phyloP scores from a whole-genome alignment of 2,888 invertebrate genomes.

The Oscheius sp. region DNA sequence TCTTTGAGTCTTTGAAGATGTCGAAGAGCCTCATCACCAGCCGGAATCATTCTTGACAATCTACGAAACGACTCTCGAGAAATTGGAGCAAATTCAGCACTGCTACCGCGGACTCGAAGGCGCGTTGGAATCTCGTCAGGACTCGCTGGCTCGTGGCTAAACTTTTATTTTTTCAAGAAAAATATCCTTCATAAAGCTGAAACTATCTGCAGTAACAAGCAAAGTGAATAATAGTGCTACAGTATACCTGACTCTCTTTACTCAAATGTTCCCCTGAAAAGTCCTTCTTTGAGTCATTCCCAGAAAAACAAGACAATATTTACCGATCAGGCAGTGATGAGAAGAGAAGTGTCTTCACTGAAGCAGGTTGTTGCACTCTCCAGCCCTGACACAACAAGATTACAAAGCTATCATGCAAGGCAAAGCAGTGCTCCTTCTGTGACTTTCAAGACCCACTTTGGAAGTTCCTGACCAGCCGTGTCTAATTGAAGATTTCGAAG shows the following conservation, averaged over 20 bases:
- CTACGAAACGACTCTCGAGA: constrained; percentile 43
- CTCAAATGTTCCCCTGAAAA: too few species aligned
- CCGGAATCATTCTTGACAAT: constrained; percentile 49
- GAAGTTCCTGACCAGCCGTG: constrained; percentile 48
- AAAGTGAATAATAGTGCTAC: neutral
- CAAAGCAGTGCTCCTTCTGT: neutral
- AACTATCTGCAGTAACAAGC: neutral
- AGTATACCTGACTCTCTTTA: too few species aligned
- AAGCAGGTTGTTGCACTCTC: neutral
- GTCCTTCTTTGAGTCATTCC: too few species aligned
- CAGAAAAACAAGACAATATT: neutral
- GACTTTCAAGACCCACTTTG: constrained; percentile 8
- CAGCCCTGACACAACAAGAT: constrained; percentile 14
- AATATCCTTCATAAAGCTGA: neutral
- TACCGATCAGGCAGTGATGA: neutral
- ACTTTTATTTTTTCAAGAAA: too few species aligned
- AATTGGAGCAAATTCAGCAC: constrained; percentile 26
- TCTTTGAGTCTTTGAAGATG: constrained; percentile 20
- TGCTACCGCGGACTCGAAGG: constrained; percentile 14
- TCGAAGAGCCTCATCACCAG: constrained; percentile 27
- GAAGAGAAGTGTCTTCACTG: neutral
- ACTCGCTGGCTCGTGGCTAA: neutral
- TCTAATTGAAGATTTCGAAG: constrained; percentile 55
- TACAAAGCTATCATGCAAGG: constrained; percentile 7
- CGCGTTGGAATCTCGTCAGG: constrained; percentile 10